phyloP scores from a whole-genome alignment of 2,797 vertebrate genomes.

The Sitta carolinensis region DNA sequence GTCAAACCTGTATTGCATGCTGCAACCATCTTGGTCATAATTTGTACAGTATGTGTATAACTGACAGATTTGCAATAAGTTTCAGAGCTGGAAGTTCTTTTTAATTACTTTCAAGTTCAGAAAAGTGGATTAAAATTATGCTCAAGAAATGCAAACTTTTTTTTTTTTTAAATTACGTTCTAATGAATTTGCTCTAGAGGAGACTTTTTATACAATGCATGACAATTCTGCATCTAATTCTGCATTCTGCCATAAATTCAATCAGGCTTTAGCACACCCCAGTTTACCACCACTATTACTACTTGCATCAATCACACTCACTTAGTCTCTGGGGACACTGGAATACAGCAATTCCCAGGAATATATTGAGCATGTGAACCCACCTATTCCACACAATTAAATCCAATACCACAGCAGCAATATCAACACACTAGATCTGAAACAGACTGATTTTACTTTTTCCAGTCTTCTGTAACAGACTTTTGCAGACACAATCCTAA shows the following conservation, averaged over 20 bases:
- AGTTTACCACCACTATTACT: not conserved
- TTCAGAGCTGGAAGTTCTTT: not conserved
- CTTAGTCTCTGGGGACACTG: not conserved
- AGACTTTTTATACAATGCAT: not conserved
- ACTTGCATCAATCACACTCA: not conserved
- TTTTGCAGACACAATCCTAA: not conserved
- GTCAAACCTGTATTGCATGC: not conserved
- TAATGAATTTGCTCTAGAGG: not conserved
- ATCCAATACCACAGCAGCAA: not conserved
- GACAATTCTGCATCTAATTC: not conserved
- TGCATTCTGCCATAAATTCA: not conserved
- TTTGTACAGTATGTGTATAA: not conserved
- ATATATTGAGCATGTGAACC: not conserved
- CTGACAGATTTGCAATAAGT: not conserved
- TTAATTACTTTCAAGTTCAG: not conserved
- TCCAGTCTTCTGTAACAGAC: not conserved
- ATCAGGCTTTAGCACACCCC: not conserved
- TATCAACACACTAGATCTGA: not conserved
- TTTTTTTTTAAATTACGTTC: not conserved
- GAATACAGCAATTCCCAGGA: not conserved
- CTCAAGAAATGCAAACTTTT: not conserved
- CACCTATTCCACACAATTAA: not conserved
- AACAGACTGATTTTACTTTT: not conserved
- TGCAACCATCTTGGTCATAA: not conserved
- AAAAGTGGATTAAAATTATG: not conserved